phyloP scores from a whole-genome alignment of 64 coral and sea anemone species.

The Dendrophyllia cribrosa region DNA sequence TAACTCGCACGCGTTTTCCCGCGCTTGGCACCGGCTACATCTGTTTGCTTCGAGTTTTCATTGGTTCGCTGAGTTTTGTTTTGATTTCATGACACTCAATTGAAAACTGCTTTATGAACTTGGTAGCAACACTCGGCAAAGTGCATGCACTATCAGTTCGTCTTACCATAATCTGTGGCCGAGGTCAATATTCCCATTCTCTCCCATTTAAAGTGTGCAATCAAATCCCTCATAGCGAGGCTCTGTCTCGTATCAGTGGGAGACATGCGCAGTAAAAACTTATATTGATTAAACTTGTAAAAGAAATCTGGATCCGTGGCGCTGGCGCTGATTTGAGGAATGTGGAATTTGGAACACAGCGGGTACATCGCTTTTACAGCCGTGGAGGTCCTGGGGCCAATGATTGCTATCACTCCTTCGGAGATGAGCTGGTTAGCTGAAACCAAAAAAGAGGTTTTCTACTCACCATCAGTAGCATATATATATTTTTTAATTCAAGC shows the following conservation, averaged over 20 bases:
- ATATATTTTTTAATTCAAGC: no score
- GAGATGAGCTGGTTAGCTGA: constrained; percentile 69
- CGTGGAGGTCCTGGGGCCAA: constrained; percentile 69
- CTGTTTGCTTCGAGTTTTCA: no score
- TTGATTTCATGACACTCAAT: no score
- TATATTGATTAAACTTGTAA: not conserved
- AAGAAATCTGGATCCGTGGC: constrained; percentile 65
- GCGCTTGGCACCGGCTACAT: no score
- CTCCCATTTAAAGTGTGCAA: constrained; percentile 58
- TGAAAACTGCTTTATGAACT: no score
- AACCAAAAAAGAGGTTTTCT: no score
- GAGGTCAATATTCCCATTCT: constrained; percentile 80
- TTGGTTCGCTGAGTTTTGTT: no score
- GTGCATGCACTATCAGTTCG: no score
- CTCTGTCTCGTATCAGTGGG: not conserved
- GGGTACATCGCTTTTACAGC: constrained; percentile 43
- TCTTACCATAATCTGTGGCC: constrained; percentile 62
- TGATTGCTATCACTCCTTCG: constrained; percentile 73
- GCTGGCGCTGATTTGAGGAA: constrained; percentile 59
- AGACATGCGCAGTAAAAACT: constrained; percentile 65
- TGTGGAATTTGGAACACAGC: constrained; percentile 64
- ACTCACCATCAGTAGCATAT: no score
- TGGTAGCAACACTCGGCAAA: no score
- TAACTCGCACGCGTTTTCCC: no score
- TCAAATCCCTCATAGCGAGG: not conserved